Base-by-base conservation (phyloP, 2,113 vertebrate genomes). In the Entosphenus tridentatus region DNA sequence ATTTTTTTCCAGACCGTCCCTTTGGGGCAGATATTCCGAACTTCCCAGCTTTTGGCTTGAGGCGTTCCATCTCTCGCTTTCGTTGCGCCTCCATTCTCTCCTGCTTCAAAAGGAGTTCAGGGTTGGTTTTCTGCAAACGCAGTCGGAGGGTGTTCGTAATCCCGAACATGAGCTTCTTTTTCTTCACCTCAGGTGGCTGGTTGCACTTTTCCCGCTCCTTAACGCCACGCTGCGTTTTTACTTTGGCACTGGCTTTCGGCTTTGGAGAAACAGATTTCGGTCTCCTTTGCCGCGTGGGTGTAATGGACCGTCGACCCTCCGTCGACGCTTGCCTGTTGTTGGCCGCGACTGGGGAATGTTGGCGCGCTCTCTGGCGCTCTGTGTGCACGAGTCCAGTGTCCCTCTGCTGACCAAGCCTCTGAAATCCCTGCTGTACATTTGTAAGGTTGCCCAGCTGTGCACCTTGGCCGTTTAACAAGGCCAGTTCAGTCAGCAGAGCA, bases 81-180 rank as follows among this genome's bases (percentile, higher is more conserved):
- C 81, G 77, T 56, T 71, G 75, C 67, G 77, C 73, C 57, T 82
- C 79, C 57, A 72, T 76, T 67, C 77, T 84, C 74, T 95, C 84
- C n/a, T 80, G 80, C 11, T 72, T 71, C 69, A 76, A 70, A 57
- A 77, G 72, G 67, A 77, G 76, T 16, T 68, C 72, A 1, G 81
- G 77, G 68, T 84, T 82, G 70, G 79, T 78, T 57, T 77, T 77
- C 76, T 84, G 81, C 65, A 88, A 74, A 57, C 87, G 84, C 10
- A 96, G 77, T 68, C 80, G 78, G 67, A 90, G 77, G 0, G 88
- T 86, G 68, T 86, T 85, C 17, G 88, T 93, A 68, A 88, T 77
- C 10, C 88, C 85, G 11, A 81, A 89, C 10, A 81, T 70, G 9
- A 89, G 71, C 67, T 76, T 62, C 76, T 82, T 68, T 72, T 78